These are phyloP conservation scores for Echinometra lucunter DNA, from an alignment of 53 echinoderm and acorn worm species.

Conservation along the genomic window DNA sequence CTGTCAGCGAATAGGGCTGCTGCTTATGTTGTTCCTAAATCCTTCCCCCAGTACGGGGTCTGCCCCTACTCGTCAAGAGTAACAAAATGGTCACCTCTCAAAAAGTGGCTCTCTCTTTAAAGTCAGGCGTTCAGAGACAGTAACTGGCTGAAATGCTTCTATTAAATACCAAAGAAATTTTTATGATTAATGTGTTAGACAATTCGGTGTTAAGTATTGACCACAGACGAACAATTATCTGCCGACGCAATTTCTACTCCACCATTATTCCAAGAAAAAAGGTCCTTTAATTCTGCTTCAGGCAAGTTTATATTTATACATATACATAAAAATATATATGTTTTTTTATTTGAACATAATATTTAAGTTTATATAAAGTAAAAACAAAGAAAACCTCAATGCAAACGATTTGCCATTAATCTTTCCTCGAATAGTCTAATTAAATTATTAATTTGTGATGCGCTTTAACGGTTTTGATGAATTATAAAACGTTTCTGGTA, in stretches of 20 bases:
- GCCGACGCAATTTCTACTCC: constrained; percentile 10
- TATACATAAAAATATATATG: too few relatives aligned
- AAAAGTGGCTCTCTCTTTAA: background rate
- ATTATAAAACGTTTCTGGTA: too few relatives aligned
- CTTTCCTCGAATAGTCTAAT: background rate
- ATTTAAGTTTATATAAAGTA: background rate
- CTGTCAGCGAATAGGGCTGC: background rate
- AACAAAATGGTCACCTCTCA: background rate
- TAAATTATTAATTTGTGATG: too few relatives aligned
- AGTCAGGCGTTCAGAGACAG: background rate
- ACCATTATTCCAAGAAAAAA: background rate
- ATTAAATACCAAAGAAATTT: constrained; percentile 7
- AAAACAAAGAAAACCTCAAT: background rate
- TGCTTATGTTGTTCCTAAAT: background rate
- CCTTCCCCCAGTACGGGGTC: background rate
- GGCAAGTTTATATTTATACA: too few relatives aligned
- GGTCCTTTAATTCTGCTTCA: background rate
- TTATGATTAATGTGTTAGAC: constrained; percentile 14
- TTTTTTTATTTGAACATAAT: too few relatives aligned
- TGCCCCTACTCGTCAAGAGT: background rate
- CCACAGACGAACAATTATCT: background rate
- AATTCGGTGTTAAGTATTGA: background rate
- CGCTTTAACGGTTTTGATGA: too few relatives aligned
- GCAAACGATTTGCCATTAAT: background rate
- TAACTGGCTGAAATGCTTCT: constrained; percentile 2